phyloP scores from a whole-genome alignment of 2,113 vertebrate genomes.

The Pseudolaguvia tuberculata region DNA sequence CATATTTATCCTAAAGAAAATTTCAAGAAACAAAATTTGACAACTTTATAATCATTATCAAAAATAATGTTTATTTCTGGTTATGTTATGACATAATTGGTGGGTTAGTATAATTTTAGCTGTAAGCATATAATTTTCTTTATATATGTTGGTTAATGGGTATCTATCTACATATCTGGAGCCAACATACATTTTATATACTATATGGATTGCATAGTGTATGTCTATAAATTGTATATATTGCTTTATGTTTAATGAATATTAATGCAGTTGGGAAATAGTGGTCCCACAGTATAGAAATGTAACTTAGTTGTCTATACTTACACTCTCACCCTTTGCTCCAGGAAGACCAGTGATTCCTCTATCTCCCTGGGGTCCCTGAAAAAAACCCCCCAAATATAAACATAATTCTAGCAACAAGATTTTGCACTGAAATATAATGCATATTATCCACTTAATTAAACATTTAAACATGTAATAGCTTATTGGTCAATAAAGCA shows the following conservation, averaged over 20 bases:
- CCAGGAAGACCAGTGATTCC: constrained; percentile 90
- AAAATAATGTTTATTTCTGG: background rate
- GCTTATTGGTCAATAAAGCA: too few species aligned
- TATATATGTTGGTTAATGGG: too few species aligned
- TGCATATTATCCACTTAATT: background rate
- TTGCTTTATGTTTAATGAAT: background rate
- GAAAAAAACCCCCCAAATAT: constrained; percentile 29
- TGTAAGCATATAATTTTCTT: too few species aligned
- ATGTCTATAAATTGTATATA: background rate
- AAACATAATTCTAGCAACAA: constrained; percentile 1
- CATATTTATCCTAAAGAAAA: too few species aligned
- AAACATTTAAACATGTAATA: background rate
- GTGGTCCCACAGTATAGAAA: background rate
- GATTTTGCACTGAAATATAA: background rate
- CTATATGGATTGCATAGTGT: background rate
- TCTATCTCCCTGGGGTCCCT: constrained; percentile 83
- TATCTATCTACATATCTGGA: background rate
- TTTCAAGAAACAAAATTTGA: background rate
- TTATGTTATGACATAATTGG: too few species aligned
- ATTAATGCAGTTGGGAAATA: background rate
- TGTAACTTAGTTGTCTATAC: constrained; percentile 52
- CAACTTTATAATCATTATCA: background rate
- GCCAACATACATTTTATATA: background rate
- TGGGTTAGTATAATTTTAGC: too few species aligned
- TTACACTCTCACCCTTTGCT: constrained; percentile 86